Evolutionary conservation across 1,140 invertebrate species (phyloP), one percentile per base, ranked within the genome.

Genomic region (Acromyrmex heyeri): DNA sequence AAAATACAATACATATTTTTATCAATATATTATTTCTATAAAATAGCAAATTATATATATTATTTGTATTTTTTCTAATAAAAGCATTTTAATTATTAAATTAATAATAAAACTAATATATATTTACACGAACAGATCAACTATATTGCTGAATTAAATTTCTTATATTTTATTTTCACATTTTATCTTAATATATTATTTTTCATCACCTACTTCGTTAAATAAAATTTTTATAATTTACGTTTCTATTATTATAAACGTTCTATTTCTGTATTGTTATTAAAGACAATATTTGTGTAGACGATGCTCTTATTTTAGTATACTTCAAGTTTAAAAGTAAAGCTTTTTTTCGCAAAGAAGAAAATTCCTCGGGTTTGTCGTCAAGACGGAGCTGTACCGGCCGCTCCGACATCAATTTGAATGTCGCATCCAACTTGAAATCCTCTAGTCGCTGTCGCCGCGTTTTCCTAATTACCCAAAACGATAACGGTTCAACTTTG

Each of bases 401-500:
- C 14, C 48, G 14, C 8, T 21, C 30, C 4, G 48, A 38, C 48
- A 79, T 79, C 14, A 67, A 79, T 69, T 69, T 30, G 10, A 1
- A 38, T 38, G 27, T 69, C 62, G n/a, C 30, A 2, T 69, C 30
- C 27, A 57, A 69, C 48, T 69, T 0, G 21, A 78, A 55, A 79
- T 69, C 0, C 10, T 67, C 61, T 53, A 21, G 27, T 44, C 73
- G 34, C 27, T 78, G 57, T 79, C 44, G 18, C 16, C n/a, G 30
- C 24, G n/a, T 53, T 55, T 38, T 16, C 48, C n/a, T 79, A 79
- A 69, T 69, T 79, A 67, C 5, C 12, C 61, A 65, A 78, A 78
- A 78, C 61, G 61, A 67, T 78, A 44, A 21, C 34, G 3, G 7
- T 38, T 3, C 6, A 30, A 78, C 24, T 64, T 77, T 50, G 61